Evolutionary conservation across 2,113 vertebrate genomes (phyloP).

Genomic region (Alectura lathami): DNA sequence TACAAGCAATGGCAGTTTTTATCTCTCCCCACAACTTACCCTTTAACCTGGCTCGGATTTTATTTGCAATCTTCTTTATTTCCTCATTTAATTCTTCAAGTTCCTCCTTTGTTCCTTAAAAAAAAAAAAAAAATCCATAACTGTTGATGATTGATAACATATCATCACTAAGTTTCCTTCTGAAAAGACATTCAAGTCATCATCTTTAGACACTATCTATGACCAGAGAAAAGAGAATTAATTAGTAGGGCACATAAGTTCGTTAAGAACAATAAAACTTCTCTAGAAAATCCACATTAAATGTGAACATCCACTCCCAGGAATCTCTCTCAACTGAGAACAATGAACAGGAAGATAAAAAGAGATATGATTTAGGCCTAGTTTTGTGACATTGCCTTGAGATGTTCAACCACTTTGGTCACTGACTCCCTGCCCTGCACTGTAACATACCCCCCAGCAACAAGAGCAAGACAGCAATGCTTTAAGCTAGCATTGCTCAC

Average conservation of each 20-base stretch:
- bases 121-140: neutral
- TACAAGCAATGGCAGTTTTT: neutral
- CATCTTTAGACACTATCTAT: neutral
- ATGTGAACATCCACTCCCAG: neutral
- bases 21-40: conserved; percentile 66
- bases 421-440: neutral
- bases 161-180: neutral
- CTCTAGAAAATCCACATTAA: too few species aligned
- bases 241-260: neutral
- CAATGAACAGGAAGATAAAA: neutral
- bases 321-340: neutral
- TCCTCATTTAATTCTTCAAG: conserved; percentile 88
- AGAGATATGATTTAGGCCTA: neutral
- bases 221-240: neutral
- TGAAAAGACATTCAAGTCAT: neutral
- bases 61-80: conserved; percentile 92
- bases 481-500: neutral
- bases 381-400: neutral
- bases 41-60: conserved; percentile 86
- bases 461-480: neutral
- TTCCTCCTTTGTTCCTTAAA: conserved; percentile 89
- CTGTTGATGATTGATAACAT: neutral
- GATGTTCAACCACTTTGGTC: neutral
- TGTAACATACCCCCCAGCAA: neutral
- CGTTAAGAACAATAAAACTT: neutral